Conservation (phyloP, 2,888 invertebrate species). For the Cryptocephalus moraei region DNA sequence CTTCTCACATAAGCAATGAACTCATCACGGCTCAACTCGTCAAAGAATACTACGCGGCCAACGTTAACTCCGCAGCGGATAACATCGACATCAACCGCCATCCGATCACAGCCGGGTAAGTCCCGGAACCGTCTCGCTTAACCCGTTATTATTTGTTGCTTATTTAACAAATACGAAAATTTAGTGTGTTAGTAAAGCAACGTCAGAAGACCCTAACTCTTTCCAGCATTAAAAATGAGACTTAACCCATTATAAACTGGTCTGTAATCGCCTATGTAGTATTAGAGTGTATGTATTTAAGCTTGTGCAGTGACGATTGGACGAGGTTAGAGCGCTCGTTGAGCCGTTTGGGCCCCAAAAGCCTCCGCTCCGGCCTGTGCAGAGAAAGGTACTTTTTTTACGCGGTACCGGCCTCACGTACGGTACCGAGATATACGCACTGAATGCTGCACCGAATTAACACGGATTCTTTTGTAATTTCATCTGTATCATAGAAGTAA, state of each 20-base stretch:
- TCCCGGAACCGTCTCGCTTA: neutral
- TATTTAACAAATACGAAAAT: no score
- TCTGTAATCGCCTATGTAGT: no score
- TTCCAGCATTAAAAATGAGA: no score
- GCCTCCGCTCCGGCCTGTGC: slow-evolving; percentile 41
- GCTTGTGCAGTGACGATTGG: slow-evolving; percentile 38
- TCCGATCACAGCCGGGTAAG: slow-evolving; percentile 56
- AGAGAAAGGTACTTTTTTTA: slow-evolving; percentile 42
- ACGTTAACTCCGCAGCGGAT: slow-evolving; percentile 37
- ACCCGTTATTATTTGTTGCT: no score
- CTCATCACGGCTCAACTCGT: slow-evolving; percentile 31
- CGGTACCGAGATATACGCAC: slow-evolving; percentile 30
- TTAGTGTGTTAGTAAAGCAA: no score
- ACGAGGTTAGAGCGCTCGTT: slow-evolving; percentile 37
- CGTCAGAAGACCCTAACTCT: no score
- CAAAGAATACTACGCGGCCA: slow-evolving; percentile 31
- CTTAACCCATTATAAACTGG: no score
- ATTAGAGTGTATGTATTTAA: slow-evolving; percentile 31
- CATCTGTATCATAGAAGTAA: neutral
- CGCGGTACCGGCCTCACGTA: slow-evolving; percentile 19
- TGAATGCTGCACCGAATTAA: slow-evolving; percentile 32
- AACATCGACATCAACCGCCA: slow-evolving; percentile 53
- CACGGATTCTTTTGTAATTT: slow-evolving; percentile 15
- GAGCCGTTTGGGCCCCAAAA: slow-evolving; percentile 37
- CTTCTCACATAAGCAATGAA: slow-evolving; percentile 35